Percentiles rank a stretch among this genome's conserved stretches.
These are phyloP conservation scores for Julus scandinavius DNA, from an alignment of 2,888 invertebrate genomes.

Conservation along the genomic window DNA sequence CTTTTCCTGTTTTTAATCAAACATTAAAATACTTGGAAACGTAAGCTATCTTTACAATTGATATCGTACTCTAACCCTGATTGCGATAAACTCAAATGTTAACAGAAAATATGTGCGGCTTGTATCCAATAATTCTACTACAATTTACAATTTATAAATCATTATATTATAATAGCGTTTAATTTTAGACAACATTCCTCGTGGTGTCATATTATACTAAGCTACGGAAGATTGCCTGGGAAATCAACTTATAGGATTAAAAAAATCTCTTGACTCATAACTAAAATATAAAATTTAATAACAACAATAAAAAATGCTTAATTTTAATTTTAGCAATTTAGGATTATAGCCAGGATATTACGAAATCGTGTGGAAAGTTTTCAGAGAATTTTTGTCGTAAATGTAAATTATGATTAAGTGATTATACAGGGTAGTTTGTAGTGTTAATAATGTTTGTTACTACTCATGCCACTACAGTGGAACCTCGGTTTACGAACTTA, in stretches of 20 bases:
- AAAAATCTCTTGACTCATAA: not conserved
- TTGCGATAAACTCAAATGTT: not conserved
- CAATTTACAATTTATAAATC: not conserved
- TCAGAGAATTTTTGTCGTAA: too few relatives aligned
- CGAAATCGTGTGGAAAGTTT: too few relatives aligned
- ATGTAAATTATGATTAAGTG: too few relatives aligned
- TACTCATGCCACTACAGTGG: too few relatives aligned
- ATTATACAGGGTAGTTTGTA: too few relatives aligned
- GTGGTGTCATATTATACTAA: not conserved
- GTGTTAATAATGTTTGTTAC: too few relatives aligned
- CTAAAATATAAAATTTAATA: not conserved
- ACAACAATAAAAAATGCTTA: conserved; percentile 25
- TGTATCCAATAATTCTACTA: conserved; percentile 9
- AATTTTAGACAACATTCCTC: conserved; percentile 1
- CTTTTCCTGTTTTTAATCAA: conserved; percentile 33
- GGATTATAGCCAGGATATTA: too few relatives aligned
- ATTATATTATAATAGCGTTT: not conserved
- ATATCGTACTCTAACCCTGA: not conserved
- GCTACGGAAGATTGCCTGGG: not conserved
- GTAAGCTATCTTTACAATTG: not conserved
- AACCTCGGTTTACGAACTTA: too few relatives aligned
- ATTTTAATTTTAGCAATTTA: not conserved
- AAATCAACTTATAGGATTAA: not conserved
- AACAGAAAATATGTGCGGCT: not conserved
- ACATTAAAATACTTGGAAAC: not conserved